Evolutionary conservation across 2,888 invertebrate genomes (phyloP).

Genomic region (Strigamia maritima): DNA sequence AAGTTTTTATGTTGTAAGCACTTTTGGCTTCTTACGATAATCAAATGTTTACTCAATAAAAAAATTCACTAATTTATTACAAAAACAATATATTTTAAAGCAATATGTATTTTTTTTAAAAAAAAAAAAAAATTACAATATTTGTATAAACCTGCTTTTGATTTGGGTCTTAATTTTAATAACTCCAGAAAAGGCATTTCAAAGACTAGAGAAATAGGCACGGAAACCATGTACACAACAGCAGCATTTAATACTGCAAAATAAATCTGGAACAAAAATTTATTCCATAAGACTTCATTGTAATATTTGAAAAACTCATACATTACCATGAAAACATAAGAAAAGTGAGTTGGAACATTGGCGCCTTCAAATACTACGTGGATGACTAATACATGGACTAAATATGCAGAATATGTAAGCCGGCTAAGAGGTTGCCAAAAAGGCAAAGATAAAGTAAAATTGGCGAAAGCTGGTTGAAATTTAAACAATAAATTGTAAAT

Average conservation of each 20-base stretch:
- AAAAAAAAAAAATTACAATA: too few species aligned
- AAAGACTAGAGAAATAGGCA: neutral
- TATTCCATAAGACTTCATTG: neutral
- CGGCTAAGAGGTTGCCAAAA: constrained; percentile 2
- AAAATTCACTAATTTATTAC: too few species aligned
- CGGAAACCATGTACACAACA: neutral
- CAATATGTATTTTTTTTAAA: too few species aligned
- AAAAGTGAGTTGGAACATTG: neutral
- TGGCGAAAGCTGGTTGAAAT: neutral
- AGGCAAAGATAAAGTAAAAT: neutral
- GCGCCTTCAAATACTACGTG: neutral
- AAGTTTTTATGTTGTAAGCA: too few species aligned
- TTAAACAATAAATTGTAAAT: neutral
- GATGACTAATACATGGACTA: neutral
- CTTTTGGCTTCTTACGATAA: too few species aligned
- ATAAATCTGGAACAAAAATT: neutral
- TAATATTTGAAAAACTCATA: neutral
- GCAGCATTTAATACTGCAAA: neutral
- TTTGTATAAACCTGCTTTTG: too few species aligned
- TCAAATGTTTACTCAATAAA: too few species aligned
- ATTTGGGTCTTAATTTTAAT: neutral
- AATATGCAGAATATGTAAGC: neutral
- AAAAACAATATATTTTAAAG: too few species aligned
- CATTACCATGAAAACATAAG: neutral
- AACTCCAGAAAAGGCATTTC: neutral